phyloP scores from a whole-genome alignment of 2,888 invertebrate species.

The Agriotes lineatus region DNA sequence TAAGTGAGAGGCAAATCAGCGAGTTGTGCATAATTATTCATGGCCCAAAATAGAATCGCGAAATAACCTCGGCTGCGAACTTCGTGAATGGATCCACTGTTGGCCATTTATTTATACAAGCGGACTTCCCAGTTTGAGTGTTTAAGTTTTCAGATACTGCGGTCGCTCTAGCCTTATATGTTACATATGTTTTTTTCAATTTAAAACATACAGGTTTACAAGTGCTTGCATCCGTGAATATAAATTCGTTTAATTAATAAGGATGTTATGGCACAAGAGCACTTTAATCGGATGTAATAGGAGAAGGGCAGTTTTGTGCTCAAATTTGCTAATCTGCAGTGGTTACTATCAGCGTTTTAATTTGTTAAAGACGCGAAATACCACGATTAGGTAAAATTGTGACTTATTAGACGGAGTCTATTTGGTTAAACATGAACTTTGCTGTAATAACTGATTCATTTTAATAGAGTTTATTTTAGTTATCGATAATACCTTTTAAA shows the following conservation, averaged over 20 bases:
- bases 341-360: no score
- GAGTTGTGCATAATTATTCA: constrained; percentile 27
- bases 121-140: no score
- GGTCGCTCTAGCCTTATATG: constrained; percentile 28
- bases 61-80: constrained; percentile 31
- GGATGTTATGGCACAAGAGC: constrained; percentile 43
- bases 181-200: constrained; percentile 48
- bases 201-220: constrained; percentile 50
- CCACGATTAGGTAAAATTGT: no score
- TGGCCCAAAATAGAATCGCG: constrained; percentile 46
- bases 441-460: no score
- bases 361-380: no score
- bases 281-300: constrained; percentile 30
- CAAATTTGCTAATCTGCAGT: no score
- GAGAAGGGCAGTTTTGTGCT: constrained; percentile 6
- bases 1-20: constrained; percentile 17
- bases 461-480: no score
- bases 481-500: no score
- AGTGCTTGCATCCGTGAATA: constrained; percentile 52
- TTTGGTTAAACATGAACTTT: no score
- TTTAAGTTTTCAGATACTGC: not conserved
- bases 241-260: constrained; percentile 52
- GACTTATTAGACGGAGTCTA: no score
- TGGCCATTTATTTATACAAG: constrained; percentile 44
- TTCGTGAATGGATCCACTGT: constrained; percentile 48